A percentile compares a stretch with the other conserved stretches of the same genome.
These are phyloP conservation scores for Acromyrmex echinatior DNA, from an alignment of 1,140 invertebrate genomes.

Conservation along the genomic window DNA sequence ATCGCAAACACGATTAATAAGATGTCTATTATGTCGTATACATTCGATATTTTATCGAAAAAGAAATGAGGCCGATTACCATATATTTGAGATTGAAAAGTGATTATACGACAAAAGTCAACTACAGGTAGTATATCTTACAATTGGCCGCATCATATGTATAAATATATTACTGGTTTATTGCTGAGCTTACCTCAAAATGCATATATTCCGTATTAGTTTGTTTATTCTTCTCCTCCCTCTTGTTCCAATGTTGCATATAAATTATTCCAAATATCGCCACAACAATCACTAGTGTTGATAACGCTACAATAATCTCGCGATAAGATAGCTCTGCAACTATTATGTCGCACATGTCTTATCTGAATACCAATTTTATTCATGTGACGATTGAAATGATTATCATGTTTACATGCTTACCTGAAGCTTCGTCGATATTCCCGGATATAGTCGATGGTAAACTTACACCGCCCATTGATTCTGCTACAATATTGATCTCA, in stretches of 20 bases:
- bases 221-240: conserved; percentile 32
- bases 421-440: conserved; percentile 1
- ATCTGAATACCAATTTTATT: not conserved
- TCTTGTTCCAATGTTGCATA: conserved; percentile 51
- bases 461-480: conserved; percentile 79
- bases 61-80: not conserved
- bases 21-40: not conserved
- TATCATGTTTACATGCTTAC: not conserved
- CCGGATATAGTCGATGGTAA: conserved; percentile 14
- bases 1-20: not conserved
- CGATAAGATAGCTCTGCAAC: conserved; percentile 20
- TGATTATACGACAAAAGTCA: not conserved
- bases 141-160: too few species aligned
- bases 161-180: not conserved
- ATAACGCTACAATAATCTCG: conserved; percentile 52
- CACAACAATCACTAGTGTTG: conserved; percentile 51
- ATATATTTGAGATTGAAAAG: not conserved
- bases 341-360: not conserved
- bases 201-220: conserved; percentile 66
- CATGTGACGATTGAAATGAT: not conserved
- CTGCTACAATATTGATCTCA: conserved; percentile 77
- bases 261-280: conserved; percentile 54
- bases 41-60: not conserved
- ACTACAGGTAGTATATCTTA: not conserved
- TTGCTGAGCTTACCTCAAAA: conserved; percentile 70